Evolutionary conservation across 2,113 vertebrate species (phyloP).

Genomic region (Podilymbus podiceps): DNA sequence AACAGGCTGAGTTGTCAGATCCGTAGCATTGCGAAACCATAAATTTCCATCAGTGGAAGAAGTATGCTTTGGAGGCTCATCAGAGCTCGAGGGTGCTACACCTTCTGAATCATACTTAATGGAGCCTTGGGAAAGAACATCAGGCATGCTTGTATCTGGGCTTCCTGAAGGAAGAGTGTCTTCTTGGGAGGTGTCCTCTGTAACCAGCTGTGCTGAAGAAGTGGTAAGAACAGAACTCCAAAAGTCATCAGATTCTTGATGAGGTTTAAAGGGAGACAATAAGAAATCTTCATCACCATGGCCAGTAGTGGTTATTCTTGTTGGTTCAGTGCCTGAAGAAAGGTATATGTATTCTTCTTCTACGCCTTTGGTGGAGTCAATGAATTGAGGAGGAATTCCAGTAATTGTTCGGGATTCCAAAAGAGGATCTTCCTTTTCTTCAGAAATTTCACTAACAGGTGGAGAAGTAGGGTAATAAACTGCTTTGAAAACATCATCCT

Average conservation of each 20-base stretch:
- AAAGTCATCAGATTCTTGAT: conserved; percentile 55
- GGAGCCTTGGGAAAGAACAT: conserved; percentile 49
- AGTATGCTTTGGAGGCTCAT: conserved; percentile 34
- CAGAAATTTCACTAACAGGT: conserved; percentile 42
- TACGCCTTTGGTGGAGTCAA: conserved; percentile 28
- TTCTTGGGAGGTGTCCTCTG: conserved; percentile 58
- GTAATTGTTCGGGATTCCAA: conserved; percentile 39
- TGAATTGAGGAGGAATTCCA: conserved; percentile 13
- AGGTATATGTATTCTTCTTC: conserved; percentile 61
- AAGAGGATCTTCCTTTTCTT: conserved; percentile 36
- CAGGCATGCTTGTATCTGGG: conserved; percentile 30
- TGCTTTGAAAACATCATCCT: conserved; percentile 60
- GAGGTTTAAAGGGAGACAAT: conserved; percentile 57
- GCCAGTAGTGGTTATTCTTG: conserved; percentile 61
- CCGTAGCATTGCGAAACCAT: conserved; percentile 36
- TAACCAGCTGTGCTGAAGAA: conserved; percentile 38
- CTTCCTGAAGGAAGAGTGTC: conserved; percentile 65
- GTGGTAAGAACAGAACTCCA: conserved; percentile 61
- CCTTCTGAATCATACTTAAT: conserved; percentile 60
- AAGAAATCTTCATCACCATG: conserved; percentile 62
- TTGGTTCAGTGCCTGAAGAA: conserved; percentile 59
- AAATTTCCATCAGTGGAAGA: conserved; percentile 20
- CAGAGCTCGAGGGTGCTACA: conserved; percentile 14
- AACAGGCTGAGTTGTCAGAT: background rate
- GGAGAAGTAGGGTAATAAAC: conserved; percentile 64